phyloP scores from a whole-genome alignment of 2,888 invertebrate genomes.

The Cephalotes varians region DNA sequence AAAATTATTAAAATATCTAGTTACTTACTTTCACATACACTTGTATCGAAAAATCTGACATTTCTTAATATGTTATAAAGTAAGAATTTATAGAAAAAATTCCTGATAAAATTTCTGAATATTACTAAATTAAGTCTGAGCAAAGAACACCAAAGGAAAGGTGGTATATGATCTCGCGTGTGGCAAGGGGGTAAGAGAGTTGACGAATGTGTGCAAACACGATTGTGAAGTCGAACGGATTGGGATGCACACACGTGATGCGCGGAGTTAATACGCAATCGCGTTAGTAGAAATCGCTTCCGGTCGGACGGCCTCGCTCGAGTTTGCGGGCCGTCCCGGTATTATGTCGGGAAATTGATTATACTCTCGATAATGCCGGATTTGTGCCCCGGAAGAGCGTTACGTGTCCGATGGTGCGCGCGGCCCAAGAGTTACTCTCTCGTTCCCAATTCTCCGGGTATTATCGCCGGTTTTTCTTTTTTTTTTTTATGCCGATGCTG shows the following conservation, averaged over 20 bases:
- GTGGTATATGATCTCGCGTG: constrained; percentile 21
- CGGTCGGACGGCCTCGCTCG: constrained; percentile 74
- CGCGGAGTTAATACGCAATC: constrained; percentile 82
- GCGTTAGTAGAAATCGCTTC: constrained; percentile 80
- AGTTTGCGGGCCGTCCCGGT: constrained; percentile 67
- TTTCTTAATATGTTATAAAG: neutral
- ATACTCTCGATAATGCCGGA: constrained; percentile 73
- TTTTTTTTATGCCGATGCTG: constrained; percentile 17
- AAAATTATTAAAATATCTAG: neutral
- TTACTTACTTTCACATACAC: neutral
- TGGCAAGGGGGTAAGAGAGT: neutral
- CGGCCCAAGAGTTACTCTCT: constrained; percentile 50
- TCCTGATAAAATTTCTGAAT: neutral
- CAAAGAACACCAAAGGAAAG: neutral
- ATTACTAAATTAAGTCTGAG: neutral
- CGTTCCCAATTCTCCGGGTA: constrained; percentile 40
- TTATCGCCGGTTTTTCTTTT: constrained; percentile 43
- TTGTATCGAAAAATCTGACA: neutral
- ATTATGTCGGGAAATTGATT: constrained; percentile 80
- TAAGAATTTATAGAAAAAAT: neutral
- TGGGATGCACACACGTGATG: constrained; percentile 63
- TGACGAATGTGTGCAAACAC: constrained; percentile 7
- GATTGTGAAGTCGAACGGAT: constrained; percentile 64
- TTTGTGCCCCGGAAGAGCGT: constrained; percentile 70
- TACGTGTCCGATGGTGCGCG: constrained; percentile 54